Percentiles rank a stretch among this genome's conserved stretches.
Conservation (phyloP, 2,113 vertebrate genomes). For the Corydoras sp. region DNA sequence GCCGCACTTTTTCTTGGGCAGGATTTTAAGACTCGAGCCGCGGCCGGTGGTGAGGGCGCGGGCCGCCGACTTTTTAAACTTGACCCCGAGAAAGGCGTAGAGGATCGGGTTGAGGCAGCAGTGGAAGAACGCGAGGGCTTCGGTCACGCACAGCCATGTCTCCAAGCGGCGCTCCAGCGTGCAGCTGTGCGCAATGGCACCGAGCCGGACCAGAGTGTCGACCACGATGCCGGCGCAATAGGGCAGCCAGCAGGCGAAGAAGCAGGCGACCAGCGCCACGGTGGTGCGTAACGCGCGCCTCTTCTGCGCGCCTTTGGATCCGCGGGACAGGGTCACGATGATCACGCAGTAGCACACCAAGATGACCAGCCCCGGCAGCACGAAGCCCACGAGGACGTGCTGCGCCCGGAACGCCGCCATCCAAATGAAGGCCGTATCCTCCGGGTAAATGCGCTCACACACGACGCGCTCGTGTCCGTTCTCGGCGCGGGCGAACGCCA, state of each 20-base stretch:
- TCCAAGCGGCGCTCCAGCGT: slow-evolving; percentile 70
- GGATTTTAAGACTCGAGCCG: slow-evolving; percentile 88
- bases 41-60: slow-evolving; percentile 84
- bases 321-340: slow-evolving; percentile 82
- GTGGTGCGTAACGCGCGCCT: slow-evolving; percentile 92
- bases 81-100: slow-evolving; percentile 93
- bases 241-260: slow-evolving; percentile 94
- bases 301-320: slow-evolving; percentile 91
- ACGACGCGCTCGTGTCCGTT: slow-evolving; percentile 65
- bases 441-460: slow-evolving; percentile 84
- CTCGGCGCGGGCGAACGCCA: slow-evolving; percentile 77
- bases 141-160: slow-evolving; percentile 84
- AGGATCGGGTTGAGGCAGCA: slow-evolving; percentile 97
- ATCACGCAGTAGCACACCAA: slow-evolving; percentile 94
- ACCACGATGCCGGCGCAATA: slow-evolving; percentile 85
- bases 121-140: slow-evolving; percentile 91
- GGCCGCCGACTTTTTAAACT: slow-evolving; percentile 93
- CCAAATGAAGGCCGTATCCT: slow-evolving; percentile 63
- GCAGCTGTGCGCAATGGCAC: slow-evolving; percentile 78
- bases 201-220: slow-evolving; percentile 80
- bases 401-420: slow-evolving; percentile 82
- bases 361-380: slow-evolving; percentile 88
- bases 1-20: slow-evolving; percentile 81
- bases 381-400: slow-evolving; percentile 86
- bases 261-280: slow-evolving; percentile 86